Conservation (phyloP, 2,888 invertebrate genomes). For the Diarsia brunnea region DNA sequence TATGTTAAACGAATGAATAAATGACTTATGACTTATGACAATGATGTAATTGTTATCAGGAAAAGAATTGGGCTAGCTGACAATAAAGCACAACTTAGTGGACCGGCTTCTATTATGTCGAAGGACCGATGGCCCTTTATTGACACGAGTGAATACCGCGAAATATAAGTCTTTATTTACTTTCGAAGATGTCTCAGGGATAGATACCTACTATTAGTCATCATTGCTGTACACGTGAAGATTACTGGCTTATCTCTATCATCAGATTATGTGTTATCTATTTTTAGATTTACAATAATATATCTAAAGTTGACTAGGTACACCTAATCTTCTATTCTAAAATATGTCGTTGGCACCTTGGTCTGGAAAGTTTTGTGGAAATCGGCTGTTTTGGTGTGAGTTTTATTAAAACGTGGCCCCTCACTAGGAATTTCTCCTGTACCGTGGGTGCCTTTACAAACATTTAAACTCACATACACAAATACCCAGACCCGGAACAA, state of each 20-base stretch:
- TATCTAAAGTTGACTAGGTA: neutral
- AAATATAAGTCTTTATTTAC: neutral
- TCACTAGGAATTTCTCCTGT: too few species aligned
- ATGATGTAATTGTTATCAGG: neutral
- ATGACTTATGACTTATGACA: too few species aligned
- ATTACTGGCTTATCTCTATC: slow-evolving; percentile 1
- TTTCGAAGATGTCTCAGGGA: neutral
- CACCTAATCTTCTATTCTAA: neutral
- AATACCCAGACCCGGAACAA: too few species aligned
- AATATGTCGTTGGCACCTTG: neutral
- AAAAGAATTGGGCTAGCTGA: neutral
- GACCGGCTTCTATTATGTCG: neutral
- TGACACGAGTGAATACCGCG: neutral
- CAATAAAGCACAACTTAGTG: neutral
- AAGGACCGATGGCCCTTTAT: neutral
- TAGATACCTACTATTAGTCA: neutral
- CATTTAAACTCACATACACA: too few species aligned
- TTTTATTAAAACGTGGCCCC: too few species aligned
- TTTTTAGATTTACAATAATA: neutral
- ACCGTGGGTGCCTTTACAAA: too few species aligned
- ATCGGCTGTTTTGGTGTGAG: too few species aligned
- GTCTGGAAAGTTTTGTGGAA: neutral
- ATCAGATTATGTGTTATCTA: slow-evolving; percentile 14
- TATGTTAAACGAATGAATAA: too few species aligned
- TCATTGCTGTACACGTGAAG: neutral